Evolutionary conservation across 2,113 vertebrate species (phyloP), one percentile per base, ranked within the genome.

Genomic region (Cariama cristata): DNA sequence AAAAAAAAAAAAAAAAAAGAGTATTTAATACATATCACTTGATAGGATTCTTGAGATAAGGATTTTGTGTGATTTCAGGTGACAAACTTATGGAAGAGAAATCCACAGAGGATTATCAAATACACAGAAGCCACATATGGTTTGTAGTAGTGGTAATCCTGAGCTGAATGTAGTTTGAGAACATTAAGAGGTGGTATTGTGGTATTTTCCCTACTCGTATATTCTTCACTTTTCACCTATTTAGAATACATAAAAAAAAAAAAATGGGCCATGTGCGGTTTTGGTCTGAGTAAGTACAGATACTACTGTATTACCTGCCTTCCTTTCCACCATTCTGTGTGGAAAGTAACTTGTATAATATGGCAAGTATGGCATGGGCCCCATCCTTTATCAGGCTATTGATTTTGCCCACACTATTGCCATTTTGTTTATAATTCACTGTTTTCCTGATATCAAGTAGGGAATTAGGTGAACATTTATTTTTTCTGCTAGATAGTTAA

Each of bases 121-220:
- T 44, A 23, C 6, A 35, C 6, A 62, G 27, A 74, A 53, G 18
- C 1, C 5, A 27, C 12, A 79, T 2, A 1, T 4, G 8, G 5
- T 32, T 75, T 83, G 16, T 11, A 60, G 19, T 14, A 35, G n/a
- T 27, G 73, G 33, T 30, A 38, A 8, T 33, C 9, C 26, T 50
- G 35, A 77, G 11, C 12, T 10, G 11, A 74, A 38, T 7, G 32
- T 4, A 27, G 1, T 26, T 74, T 81, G 27, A 88, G 75, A 85
- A 42, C 19, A 26, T 74, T 52, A 82, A 49, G 14, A 85, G 12
- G 8, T 55, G 2, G 17, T 52, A 64, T 66, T 55, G 6, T 12
- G 11, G 3, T 60, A 44, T 4, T 50, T 79, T 62, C 2, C 7
- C 23, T 87, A 45, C 8, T 74, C 3, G 0, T 40, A 69, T 60